Evolutionary conservation across 2,888 invertebrate species (phyloP), one percentile per base, ranked within the genome.

Genomic region (Eupeodes luniger): DNA sequence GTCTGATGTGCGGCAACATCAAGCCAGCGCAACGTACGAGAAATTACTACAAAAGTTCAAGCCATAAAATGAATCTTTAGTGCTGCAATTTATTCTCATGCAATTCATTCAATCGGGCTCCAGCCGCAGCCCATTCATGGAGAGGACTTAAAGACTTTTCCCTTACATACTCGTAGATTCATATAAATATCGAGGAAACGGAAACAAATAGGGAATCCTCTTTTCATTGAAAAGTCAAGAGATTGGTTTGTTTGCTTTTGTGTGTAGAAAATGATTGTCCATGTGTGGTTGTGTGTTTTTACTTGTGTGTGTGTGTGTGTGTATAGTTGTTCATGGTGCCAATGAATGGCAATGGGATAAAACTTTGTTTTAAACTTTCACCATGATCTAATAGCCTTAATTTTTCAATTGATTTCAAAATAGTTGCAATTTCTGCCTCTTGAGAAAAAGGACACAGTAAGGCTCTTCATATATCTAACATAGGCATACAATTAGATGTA

Each of bases 321-420:
- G n/a, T 49, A 7, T 19, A 27, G 27, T 27, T 27, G 27, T 27
- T 27, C 27, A 27, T 19, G 27, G 69, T 44, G 62, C 16, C 36
- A n/a, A 62, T 72, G 44, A 57, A 70, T 72, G 72, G 27, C 27
- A 40, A 40, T 70, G 44, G 49, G 53, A 61, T 67, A 9, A 80
- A 87, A 87, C 72, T 87, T 87, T 80, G 87, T 67, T 70, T 61
- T 12, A 75, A 87, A 87, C 80, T 87, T 83, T 82, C 83, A 59
- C 79, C 81, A 82, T 59, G 57, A 61, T 74, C 79, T 85, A 85
- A 85, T 85, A 79, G 82, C 69, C 83, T 80, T 87, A 83, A 83
- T 87, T 87, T 83, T 87, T 87, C 80, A 87, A 87, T 87, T 87
- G 87, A 87, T 87, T 87, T 83, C 49, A 49, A 80, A 87, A 87